Conservation (phyloP, 2,888 invertebrate genomes). For the Emesis russula region DNA sequence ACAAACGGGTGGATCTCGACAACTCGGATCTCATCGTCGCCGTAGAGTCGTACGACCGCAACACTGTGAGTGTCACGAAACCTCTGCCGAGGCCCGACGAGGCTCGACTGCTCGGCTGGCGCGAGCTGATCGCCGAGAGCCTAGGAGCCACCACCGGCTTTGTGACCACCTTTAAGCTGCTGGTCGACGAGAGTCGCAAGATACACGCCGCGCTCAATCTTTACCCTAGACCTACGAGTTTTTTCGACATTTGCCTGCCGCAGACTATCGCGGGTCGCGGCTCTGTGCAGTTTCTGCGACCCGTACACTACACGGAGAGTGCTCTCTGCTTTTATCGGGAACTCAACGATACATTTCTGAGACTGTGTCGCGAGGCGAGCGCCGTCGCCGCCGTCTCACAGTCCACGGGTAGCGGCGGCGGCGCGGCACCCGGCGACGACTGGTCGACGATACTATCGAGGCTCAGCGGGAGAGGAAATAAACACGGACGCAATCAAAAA, state of each 20-base stretch:
- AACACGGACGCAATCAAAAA: constrained; percentile 26
- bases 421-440: neutral
- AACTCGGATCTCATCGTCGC: constrained; percentile 33
- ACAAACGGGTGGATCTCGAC: constrained; percentile 32
- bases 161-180: constrained; percentile 29
- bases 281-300: constrained; percentile 17
- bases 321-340: constrained; percentile 27
- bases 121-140: constrained; percentile 3
- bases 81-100: constrained; percentile 19
- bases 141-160: neutral
- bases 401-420: no score
- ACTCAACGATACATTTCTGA: constrained; percentile 27
- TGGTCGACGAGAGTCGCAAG: constrained; percentile 30
- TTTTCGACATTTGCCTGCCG: constrained; percentile 28
- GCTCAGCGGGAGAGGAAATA: constrained; percentile 17
- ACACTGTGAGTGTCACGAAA: constrained; percentile 9
- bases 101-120: neutral
- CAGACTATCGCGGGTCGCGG: constrained; percentile 22
- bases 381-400: neutral
- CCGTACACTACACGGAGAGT: constrained; percentile 26
- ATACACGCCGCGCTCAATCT: constrained; percentile 23
- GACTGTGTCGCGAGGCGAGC: constrained; percentile 30
- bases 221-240: constrained; percentile 22
- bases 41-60: constrained; percentile 23
- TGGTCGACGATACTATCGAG: neutral